These are phyloP conservation scores for Ctenodactylus gundi DNA, from an alignment of 2,113 vertebrate genomes.

Conservation along the genomic window DNA sequence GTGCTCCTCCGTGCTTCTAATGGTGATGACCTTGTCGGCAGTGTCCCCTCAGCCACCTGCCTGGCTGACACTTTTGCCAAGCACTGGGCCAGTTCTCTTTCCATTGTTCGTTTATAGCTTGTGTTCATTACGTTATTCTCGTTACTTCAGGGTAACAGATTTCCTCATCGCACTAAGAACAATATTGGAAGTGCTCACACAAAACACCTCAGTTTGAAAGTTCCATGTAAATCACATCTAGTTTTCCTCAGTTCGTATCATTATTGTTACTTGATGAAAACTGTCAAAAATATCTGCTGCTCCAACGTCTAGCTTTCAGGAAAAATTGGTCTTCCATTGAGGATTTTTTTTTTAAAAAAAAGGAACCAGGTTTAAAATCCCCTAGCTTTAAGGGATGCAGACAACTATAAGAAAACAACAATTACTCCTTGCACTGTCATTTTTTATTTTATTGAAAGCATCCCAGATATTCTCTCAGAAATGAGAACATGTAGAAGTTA, in stretches of 20 bases:
- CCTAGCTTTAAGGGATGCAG: neutral
- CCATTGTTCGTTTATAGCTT: slow-evolving; percentile 47
- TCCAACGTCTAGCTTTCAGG: neutral
- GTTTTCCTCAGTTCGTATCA: neutral
- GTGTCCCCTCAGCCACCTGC: neutral
- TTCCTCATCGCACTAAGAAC: slow-evolving; percentile 28
- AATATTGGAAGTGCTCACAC: slow-evolving; percentile 12
- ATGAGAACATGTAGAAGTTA: neutral
- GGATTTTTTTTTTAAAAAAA: slow-evolving; percentile 2
- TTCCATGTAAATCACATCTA: slow-evolving; percentile 10
- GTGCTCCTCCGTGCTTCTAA: neutral
- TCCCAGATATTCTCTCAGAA: neutral
- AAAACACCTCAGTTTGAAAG: slow-evolving; percentile 47
- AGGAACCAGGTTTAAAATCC: neutral
- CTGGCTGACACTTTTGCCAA: slow-evolving; percentile 27
- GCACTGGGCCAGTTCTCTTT: neutral
- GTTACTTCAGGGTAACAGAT: slow-evolving; percentile 20
- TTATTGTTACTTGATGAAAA: slow-evolving; percentile 47
- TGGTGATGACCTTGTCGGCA: neutral
- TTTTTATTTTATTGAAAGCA: slow-evolving; percentile 8
- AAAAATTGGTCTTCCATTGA: neutral
- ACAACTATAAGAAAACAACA: neutral
- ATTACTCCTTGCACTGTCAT: neutral
- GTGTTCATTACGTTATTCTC: slow-evolving; percentile 46
- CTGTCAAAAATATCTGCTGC: slow-evolving; percentile 48